phyloP scores from a whole-genome alignment of 2,888 invertebrate genomes.

The Orchesellides sinensis region DNA sequence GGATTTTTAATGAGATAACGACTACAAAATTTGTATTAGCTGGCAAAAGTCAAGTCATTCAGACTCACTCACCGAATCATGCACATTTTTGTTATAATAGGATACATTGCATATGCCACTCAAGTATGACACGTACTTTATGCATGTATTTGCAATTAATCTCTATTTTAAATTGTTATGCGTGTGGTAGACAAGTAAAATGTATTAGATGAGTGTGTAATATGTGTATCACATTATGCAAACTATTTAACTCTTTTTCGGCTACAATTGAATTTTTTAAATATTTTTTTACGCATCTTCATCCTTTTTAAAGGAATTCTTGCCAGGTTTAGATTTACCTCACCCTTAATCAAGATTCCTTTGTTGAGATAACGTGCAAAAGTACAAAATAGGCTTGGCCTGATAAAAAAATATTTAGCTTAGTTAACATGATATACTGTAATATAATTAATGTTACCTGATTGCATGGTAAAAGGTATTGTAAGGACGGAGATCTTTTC shows the following conservation, averaged over 20 bases:
- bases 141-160: not conserved
- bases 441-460: constrained; percentile 21
- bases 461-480: constrained; percentile 7
- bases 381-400: constrained; percentile 49
- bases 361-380: constrained; percentile 22
- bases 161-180: not conserved
- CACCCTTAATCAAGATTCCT: constrained; percentile 24
- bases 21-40: constrained; percentile 44
- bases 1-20: constrained; percentile 55
- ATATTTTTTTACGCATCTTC: not conserved
- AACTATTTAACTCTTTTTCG: not conserved
- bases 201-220: too few relatives aligned
- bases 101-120: not conserved
- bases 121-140: not conserved
- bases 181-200: too few relatives aligned
- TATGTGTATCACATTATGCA: not conserved
- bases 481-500: not conserved
- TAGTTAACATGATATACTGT: constrained; percentile 29
- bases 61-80: constrained; percentile 8
- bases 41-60: constrained; percentile 1
- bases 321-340: not conserved
- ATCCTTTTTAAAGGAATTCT: not conserved
- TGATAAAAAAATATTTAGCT: constrained; percentile 18
- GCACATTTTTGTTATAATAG: not conserved
- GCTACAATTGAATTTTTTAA: constrained; percentile 5